Conservation (phyloP, 2,797 vertebrate genomes). For the Fratercula arctica region DNA sequence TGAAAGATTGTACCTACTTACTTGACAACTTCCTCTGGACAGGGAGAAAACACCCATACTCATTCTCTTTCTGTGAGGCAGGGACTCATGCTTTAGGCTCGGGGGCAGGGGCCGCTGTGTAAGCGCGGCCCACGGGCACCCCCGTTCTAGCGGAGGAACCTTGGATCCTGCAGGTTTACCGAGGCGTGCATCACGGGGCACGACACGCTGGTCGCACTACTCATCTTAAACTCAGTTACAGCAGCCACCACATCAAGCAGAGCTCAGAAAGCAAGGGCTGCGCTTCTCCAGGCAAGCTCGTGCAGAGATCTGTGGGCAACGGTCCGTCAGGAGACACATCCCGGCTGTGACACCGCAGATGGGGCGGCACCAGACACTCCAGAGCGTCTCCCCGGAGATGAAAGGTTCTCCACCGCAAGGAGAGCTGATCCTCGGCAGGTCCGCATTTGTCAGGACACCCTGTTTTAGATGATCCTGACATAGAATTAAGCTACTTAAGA, state of each 20-base stretch:
- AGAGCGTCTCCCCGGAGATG: not conserved
- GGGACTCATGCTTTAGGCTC: no score
- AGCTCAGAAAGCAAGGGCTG: not conserved
- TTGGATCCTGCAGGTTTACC: rapidly evolving
- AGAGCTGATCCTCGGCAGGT: not conserved
- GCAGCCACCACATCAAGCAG: not conserved
- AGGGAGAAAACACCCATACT: not conserved
- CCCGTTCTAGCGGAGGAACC: not conserved
- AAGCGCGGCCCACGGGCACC: not conserved
- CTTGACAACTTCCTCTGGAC: not conserved
- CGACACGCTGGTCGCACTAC: not conserved
- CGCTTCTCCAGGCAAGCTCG: not conserved
- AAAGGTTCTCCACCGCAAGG: not conserved
- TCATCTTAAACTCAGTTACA: not conserved
- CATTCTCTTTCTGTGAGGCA: not conserved
- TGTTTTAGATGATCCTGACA: not conserved
- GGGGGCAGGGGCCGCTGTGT: not conserved
- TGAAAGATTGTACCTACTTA: not conserved
- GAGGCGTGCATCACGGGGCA: not conserved
- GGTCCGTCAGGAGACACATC: not conserved
- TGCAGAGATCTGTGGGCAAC: not conserved
- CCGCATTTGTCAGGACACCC: not conserved
- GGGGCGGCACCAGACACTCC: not conserved
- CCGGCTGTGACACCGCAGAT: rapidly evolving
- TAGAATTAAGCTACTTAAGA: not conserved